These are phyloP conservation scores for Gambusia yucatana DNA, from an alignment of 2,797 vertebrate genomes.

Conservation along the genomic window DNA sequence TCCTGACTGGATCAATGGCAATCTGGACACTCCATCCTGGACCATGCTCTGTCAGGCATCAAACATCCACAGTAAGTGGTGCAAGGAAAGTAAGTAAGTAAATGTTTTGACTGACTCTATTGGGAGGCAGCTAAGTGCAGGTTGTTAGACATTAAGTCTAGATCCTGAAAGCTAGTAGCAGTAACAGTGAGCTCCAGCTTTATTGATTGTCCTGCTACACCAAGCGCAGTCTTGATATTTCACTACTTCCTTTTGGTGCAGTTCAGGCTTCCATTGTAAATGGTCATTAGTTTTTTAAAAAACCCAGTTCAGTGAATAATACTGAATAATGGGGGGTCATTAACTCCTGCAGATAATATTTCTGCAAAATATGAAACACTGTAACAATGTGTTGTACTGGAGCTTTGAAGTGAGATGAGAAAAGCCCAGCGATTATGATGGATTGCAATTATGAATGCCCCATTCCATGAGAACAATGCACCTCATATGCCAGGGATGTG, in stretches of 20 bases:
- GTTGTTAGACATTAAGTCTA: slow-evolving; percentile 21
- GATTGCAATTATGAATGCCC: slow-evolving; percentile 58
- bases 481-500: slow-evolving; percentile 42
- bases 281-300: slow-evolving; percentile 53
- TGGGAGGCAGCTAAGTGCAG: slow-evolving; percentile 21
- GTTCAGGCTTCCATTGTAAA: slow-evolving; percentile 32
- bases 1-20: slow-evolving; percentile 31
- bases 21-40: slow-evolving; percentile 10
- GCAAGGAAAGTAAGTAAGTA: slow-evolving; percentile 24
- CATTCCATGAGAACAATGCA: slow-evolving; percentile 70
- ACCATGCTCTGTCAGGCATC: slow-evolving; percentile 29
- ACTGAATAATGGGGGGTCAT: slow-evolving; percentile 44
- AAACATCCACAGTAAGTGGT: slow-evolving; percentile 31
- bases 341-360: slow-evolving; percentile 51
- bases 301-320: slow-evolving; percentile 42
- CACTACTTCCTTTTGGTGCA: slow-evolving; percentile 8
- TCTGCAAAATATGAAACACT: slow-evolving; percentile 53
- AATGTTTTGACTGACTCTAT: slow-evolving; percentile 30
- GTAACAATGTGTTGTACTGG: slow-evolving; percentile 46
- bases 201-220: slow-evolving; percentile 38
- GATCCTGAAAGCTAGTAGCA: slow-evolving; percentile 6
- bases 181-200: slow-evolving; percentile 11
- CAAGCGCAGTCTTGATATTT: slow-evolving; percentile 11
- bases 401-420: slow-evolving; percentile 61
- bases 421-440: slow-evolving; percentile 61